These are phyloP conservation scores for Dunckerocampus dactyliophorus DNA, from an alignment of 2,113 vertebrate species.

Conservation along the genomic window DNA sequence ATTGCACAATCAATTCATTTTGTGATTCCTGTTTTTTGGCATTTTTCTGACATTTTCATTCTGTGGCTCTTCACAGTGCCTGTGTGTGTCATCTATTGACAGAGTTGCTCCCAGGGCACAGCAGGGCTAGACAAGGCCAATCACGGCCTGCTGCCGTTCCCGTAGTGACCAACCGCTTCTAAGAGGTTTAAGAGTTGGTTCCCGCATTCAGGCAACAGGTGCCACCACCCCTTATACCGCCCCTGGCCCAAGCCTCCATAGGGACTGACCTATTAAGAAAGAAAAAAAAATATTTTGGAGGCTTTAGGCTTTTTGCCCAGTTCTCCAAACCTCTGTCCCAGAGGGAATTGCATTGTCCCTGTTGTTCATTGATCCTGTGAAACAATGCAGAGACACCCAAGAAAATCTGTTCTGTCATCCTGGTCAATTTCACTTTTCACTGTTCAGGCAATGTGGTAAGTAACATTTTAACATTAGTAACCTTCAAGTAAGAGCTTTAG, in stretches of 20 bases:
- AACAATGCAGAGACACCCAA: too few species aligned
- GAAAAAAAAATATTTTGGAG: conserved; percentile 20
- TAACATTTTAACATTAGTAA: neutral
- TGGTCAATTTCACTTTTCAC: neutral
- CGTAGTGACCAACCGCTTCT: conserved; percentile 43
- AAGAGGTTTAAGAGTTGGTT: conserved; percentile 47
- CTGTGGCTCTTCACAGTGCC: neutral
- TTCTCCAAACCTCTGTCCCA: conserved; percentile 6
- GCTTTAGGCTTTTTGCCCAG: conserved; percentile 20
- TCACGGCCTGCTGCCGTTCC: conserved; percentile 45
- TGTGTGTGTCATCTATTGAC: conserved; percentile 24
- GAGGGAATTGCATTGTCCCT: neutral
- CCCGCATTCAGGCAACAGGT: conserved; percentile 50
- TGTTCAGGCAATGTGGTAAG: neutral
- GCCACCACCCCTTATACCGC: conserved; percentile 22
- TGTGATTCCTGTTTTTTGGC: neutral
- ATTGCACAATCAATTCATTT: neutral
- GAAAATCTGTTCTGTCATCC: too few species aligned
- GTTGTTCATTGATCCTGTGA: neutral
- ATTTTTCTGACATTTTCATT: neutral
- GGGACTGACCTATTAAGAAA: conserved; percentile 18
- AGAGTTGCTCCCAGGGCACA: conserved; percentile 41
- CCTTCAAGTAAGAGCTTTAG: too few species aligned
- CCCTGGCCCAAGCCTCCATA: conserved; percentile 26
- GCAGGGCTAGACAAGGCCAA: conserved; percentile 51